Evolutionary conservation across 2,113 vertebrate species (phyloP), one percentile per base, ranked within the genome.

Genomic region (Glaucidium brasilianum): DNA sequence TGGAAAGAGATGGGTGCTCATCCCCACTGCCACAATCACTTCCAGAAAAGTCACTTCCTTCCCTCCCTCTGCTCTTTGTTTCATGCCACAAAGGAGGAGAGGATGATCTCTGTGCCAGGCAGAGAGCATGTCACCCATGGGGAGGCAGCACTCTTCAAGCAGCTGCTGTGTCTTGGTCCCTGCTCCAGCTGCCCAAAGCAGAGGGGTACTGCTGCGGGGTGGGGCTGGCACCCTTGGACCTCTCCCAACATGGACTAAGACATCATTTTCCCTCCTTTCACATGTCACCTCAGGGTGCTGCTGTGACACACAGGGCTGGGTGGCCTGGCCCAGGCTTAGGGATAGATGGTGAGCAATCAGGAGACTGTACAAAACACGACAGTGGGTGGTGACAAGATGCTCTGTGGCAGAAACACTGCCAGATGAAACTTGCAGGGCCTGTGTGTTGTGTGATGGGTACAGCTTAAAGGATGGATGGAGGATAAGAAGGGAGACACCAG

Each of bases 1-100:
- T 92, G 56, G 39, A 75, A 69, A 63, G 94, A 60, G 69, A 58
- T 88, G 95, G 72, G 93, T 95, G 94, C 94, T 94, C 83, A 72
- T 94, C 39, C 89, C 89, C 20, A 1, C 60, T 2, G 3, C 74
- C 50, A 26, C 83, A 90, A 49, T 39, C 1, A 8, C 77, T 83
- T 94, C 94, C 88, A 93, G 88, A 95, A 79, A 96, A 95, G 96
- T 89, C 85, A 89, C 90, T 96, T 96, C 86, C 90, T 95, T 95
- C 67, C 71, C 89, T 91, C 74, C 50, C 74, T 91, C 20, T 0
- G 37, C 59, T 94, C 96, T 96, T 96, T 96, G 92, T 96, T 85
- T 71, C 50, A 2, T 4, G 9, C 30, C 63, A 95, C 82, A 95
- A 91, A 94, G 72, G 55, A 80, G 73, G 89, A 94, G 85, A 58